These are phyloP conservation scores for Heliconius charithonia DNA, from an alignment of 2,888 invertebrate species.

Conservation along the genomic window DNA sequence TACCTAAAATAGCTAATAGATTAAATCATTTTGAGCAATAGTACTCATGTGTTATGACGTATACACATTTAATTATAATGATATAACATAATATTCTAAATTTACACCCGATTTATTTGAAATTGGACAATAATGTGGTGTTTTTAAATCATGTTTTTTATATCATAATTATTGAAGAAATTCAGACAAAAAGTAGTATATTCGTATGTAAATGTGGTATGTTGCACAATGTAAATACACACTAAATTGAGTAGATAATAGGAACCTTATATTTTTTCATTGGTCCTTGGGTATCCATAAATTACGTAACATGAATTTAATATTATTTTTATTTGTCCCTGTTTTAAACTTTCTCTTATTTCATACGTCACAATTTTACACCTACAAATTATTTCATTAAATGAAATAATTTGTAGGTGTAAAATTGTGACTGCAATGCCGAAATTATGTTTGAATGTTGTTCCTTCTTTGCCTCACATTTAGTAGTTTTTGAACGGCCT, in stretches of 20 bases:
- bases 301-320: not conserved
- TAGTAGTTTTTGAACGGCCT: not conserved
- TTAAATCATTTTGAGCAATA: conserved; percentile 19
- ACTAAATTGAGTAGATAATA: conserved; percentile 8
- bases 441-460: not conserved
- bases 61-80: not conserved
- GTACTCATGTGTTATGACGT: conserved; percentile 36
- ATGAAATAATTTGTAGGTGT: too few relatives aligned
- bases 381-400: too few relatives aligned
- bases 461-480: too few relatives aligned
- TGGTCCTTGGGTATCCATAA: not conserved
- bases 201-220: conserved; percentile 44
- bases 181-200: not conserved
- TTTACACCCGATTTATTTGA: conserved; percentile 19
- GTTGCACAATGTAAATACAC: conserved; percentile 37
- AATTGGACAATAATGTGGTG: conserved; percentile 33
- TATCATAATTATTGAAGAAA: conserved; percentile 15
- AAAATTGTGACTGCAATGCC: not conserved
- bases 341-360: not conserved
- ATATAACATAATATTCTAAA: conserved; percentile 11
- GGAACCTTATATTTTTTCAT: conserved; percentile 5
- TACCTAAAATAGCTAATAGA: conserved; percentile 15
- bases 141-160: conserved; percentile 15
- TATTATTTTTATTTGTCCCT: not conserved
- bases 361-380: not conserved